phyloP scores from a whole-genome alignment of 2,797 vertebrate species.

The Mastacembelus armatus region DNA sequence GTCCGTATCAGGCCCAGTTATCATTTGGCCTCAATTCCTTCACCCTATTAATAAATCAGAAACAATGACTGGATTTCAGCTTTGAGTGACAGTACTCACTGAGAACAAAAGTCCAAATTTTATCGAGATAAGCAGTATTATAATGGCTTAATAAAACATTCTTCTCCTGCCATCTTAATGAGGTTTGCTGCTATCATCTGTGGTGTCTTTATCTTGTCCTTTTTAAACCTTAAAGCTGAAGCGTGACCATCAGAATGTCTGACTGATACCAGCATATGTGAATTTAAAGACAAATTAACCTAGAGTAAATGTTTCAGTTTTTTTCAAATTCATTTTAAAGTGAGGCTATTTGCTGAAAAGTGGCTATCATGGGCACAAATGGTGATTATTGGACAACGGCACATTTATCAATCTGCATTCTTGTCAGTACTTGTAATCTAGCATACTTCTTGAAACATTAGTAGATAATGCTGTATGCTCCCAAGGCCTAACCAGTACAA shows the following conservation, averaged over 20 bases:
- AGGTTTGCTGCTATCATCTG: slow-evolving; percentile 14
- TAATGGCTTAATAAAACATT: slow-evolving; percentile 4
- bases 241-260: neutral
- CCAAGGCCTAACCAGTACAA: too few species aligned
- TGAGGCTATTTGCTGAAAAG: neutral
- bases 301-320: neutral
- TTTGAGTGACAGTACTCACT: slow-evolving; percentile 21
- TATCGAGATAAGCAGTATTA: slow-evolving; percentile 23
- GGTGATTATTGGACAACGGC: too few species aligned
- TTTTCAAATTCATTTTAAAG: neutral
- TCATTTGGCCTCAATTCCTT: slow-evolving; percentile 9
- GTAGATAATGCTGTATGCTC: too few species aligned
- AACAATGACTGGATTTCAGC: slow-evolving; percentile 24
- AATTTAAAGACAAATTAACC: slow-evolving; percentile 2
- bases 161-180: slow-evolving; percentile 15
- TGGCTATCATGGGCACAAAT: too few species aligned
- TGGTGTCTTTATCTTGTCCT: neutral
- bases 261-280: slow-evolving; percentile 9
- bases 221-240: neutral
- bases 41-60: neutral
- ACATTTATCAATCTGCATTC: too few species aligned
- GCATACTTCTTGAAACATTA: too few species aligned
- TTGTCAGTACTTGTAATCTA: too few species aligned
- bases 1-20: neutral
- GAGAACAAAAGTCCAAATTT: slow-evolving; percentile 29